Conservation (phyloP, 53 echinoderm and acorn worm species). For the Crossaster papposus region DNA sequence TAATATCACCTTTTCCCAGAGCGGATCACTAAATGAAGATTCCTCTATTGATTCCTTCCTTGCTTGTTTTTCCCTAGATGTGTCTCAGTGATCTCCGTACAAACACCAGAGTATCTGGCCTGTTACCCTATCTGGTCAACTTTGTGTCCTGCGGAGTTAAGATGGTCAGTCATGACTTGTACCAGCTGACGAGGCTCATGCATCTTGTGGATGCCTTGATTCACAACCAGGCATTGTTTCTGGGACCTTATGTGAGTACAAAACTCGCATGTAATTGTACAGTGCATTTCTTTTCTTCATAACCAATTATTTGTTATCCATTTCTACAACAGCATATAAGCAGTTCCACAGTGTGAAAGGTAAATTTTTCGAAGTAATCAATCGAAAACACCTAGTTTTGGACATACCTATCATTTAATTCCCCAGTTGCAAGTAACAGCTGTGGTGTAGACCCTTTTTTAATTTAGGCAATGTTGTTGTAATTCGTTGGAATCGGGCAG, state of each 20-base stretch:
- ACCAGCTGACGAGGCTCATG: conserved; percentile 83
- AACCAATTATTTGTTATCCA: too few relatives aligned
- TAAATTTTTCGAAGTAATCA: too few relatives aligned
- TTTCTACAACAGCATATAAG: too few relatives aligned
- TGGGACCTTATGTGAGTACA: conserved; percentile 93
- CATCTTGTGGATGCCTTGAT: conserved; percentile 82
- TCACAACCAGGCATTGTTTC: conserved; percentile 77
- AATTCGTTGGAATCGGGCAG: not conserved
- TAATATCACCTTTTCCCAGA: too few relatives aligned
- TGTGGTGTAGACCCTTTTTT: too few relatives aligned
- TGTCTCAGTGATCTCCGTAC: conserved; percentile 76
- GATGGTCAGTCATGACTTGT: conserved; percentile 85
- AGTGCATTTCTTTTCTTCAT: too few relatives aligned
- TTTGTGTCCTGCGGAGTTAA: conserved; percentile 86
- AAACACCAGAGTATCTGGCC: conserved; percentile 81
- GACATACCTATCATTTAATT: too few relatives aligned
- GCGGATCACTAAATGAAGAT: too few relatives aligned
- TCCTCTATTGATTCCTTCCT: not conserved
- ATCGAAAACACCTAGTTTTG: too few relatives aligned
- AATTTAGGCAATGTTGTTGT: not conserved
- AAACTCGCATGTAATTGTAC: too few relatives aligned
- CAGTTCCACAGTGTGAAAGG: too few relatives aligned
- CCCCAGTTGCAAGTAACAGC: too few relatives aligned
- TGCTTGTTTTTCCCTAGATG: conserved; percentile 54
- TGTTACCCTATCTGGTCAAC: conserved; percentile 89